Evolutionary conservation across 37 sponge, comb jelly and placozoan genomes (phyloP).

Genomic region (Amphimedon queenslandica): DNA sequence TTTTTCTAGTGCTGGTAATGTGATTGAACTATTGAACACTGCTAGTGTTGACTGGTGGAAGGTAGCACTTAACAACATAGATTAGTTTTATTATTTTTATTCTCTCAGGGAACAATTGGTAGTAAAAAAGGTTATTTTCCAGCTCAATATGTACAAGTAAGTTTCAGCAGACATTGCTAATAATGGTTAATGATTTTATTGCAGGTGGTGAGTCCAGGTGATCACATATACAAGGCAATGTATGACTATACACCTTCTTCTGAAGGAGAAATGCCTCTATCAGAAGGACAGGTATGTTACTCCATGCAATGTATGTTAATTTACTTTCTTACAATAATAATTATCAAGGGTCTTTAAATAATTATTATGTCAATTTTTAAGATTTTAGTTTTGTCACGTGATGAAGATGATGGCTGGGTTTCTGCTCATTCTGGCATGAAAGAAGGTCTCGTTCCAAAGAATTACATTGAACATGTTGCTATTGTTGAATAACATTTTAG

Average conservation of each 20-base stretch:
- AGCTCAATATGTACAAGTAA: conserved; percentile 52
- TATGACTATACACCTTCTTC: conserved; percentile 44
- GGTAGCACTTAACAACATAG: conserved; percentile 4
- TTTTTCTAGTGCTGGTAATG: conserved; percentile 45
- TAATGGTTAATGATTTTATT: background rate
- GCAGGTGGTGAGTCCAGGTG: conserved; percentile 40
- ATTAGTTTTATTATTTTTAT: background rate
- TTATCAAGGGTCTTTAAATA: background rate
- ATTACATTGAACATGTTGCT: conserved; percentile 15
- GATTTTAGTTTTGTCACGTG: conserved; percentile 60
- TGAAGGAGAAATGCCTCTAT: conserved; percentile 40
- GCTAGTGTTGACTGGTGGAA: conserved; percentile 64
- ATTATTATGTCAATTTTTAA: background rate
- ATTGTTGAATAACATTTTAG: background rate
- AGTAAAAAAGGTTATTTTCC: conserved; percentile 59
- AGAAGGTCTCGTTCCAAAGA: conserved; percentile 61
- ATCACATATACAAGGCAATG: conserved; percentile 31
- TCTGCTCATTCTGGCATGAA: conserved; percentile 34
- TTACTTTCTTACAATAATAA: background rate
- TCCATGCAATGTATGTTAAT: background rate
- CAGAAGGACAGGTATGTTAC: conserved; percentile 57
- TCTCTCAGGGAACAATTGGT: conserved; percentile 23
- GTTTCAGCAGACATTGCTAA: conserved; percentile 10
- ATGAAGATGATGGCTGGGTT: conserved; percentile 69
- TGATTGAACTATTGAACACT: conserved; percentile 51